Conservation (phyloP, 2,113 vertebrate species). For the Laterallus jamaicensis region DNA sequence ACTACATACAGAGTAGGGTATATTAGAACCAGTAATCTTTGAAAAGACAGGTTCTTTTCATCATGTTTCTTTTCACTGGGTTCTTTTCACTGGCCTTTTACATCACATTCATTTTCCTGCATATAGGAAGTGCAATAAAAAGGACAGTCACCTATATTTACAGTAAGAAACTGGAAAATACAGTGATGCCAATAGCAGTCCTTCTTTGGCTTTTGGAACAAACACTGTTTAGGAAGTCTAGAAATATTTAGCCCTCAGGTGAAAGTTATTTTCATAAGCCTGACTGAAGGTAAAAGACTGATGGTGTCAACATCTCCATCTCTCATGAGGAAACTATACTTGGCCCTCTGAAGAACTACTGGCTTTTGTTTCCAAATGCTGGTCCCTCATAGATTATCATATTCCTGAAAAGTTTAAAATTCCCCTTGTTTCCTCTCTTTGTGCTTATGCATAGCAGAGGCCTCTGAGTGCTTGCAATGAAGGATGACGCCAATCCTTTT, state of each 20-base stretch:
- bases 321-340: neutral
- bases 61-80: neutral
- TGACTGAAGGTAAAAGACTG: neutral
- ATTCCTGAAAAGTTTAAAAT: constrained; percentile 57
- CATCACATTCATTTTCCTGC: neutral
- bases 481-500: constrained; percentile 47
- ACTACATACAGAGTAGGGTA: neutral
- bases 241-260: neutral
- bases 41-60: neutral
- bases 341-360: neutral
- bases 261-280: neutral
- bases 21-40: neutral
- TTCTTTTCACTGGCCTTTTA: neutral
- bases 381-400: constrained; percentile 15
- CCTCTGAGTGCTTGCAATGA: neutral
- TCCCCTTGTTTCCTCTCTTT: constrained; percentile 52
- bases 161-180: neutral
- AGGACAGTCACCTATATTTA: neutral
- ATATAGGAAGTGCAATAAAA: neutral
- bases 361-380: neutral
- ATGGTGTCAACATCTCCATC: neutral
- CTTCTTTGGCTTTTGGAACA: neutral
- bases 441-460: constrained; percentile 22
- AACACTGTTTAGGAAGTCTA: neutral
- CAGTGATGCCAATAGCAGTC: neutral